phyloP scores from a whole-genome alignment of 2,797 vertebrate genomes.

The Hozukius guyotensis region DNA sequence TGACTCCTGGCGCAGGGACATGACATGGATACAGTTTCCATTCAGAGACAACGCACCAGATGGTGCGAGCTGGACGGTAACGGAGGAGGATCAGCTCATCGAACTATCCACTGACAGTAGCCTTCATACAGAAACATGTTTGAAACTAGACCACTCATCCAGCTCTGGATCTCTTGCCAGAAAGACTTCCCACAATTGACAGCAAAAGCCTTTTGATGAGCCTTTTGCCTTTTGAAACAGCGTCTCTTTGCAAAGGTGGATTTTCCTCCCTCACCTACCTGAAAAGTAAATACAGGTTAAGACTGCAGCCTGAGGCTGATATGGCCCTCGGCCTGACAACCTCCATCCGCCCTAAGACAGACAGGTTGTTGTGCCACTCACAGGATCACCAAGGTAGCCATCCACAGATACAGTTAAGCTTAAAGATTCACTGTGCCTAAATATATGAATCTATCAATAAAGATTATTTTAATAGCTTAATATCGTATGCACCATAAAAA shows the following conservation, averaged over 20 bases:
- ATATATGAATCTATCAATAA: background rate
- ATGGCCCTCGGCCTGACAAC: background rate
- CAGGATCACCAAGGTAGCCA: background rate
- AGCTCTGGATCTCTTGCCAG: slow-evolving; percentile 21
- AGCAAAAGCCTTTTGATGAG: slow-evolving; percentile 1
- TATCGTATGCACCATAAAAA: background rate
- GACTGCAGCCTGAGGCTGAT: background rate
- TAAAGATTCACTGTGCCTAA: background rate
- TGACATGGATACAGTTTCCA: background rate
- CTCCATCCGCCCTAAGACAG: background rate
- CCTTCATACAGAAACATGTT: background rate
- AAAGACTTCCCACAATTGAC: slow-evolving; percentile 8
- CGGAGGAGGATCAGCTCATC: slow-evolving; percentile 23
- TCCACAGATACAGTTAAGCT: background rate
- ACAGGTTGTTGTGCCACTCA: background rate
- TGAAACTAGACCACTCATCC: slow-evolving; percentile 8
- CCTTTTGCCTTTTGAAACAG: slow-evolving; percentile 13
- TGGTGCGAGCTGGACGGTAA: background rate
- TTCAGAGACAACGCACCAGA: slow-evolving; percentile 16
- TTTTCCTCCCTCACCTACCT: background rate
- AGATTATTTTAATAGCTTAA: background rate
- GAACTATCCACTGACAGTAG: slow-evolving; percentile 16
- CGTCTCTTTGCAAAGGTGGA: background rate
- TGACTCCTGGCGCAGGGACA: background rate
- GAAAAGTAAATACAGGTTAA: background rate